A percentile compares a stretch with the other conserved stretches of the same genome.
Conservation (phyloP, 2,888 invertebrate species). For the Stegophylla sp. region DNA sequence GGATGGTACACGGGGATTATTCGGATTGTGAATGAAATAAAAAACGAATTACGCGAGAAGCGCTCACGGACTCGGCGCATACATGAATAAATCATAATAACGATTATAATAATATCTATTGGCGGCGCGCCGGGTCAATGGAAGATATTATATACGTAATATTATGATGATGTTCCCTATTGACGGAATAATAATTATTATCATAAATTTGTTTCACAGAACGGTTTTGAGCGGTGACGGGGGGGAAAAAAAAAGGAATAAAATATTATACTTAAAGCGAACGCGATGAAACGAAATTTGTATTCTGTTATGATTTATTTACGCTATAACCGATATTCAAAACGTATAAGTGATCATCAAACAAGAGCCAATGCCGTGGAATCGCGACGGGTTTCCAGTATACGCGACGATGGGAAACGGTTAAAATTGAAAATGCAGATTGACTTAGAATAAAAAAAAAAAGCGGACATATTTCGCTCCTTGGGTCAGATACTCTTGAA, state of each 20-base stretch:
- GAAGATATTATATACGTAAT: too few relatives aligned
- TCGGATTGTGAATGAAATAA: neutral
- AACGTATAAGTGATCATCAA: neutral
- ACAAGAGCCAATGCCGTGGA: too few relatives aligned
- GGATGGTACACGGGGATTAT: neutral
- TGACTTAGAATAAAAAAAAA: too few relatives aligned
- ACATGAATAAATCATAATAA: neutral
- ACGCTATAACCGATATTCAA: neutral
- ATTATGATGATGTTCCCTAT: too few relatives aligned
- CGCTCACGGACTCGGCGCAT: neutral
- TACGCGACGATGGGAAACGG: too few relatives aligned
- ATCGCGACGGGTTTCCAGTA: too few relatives aligned
- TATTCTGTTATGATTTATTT: neutral
- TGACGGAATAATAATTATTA: constrained; percentile 3
- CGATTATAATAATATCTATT: neutral
- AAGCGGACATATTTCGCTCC: too few relatives aligned
- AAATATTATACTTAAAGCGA: neutral
- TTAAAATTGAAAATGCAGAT: too few relatives aligned
- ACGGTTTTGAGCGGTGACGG: neutral
- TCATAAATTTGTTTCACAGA: neutral
- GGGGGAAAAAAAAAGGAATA: neutral
- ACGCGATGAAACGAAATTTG: neutral
- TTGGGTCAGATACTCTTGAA: too few relatives aligned
- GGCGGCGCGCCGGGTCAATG: neutral
- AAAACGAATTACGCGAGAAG: neutral